Conservation (phyloP, 2,888 invertebrate genomes). For the Philhelius pedissequus region DNA sequence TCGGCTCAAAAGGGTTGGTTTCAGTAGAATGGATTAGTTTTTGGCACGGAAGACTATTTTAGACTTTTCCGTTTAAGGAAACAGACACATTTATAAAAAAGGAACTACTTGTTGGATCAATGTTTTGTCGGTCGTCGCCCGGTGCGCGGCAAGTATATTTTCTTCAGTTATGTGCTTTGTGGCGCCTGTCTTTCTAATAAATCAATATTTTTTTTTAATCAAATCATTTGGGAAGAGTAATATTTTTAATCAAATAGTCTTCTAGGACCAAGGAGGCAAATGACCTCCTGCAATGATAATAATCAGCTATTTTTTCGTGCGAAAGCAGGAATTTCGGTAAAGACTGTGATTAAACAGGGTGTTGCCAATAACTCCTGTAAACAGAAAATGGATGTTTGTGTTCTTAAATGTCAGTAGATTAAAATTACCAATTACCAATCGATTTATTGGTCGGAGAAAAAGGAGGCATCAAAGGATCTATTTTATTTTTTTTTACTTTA, state of each 20-base stretch:
- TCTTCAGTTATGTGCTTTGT: neutral
- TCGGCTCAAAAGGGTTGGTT: neutral
- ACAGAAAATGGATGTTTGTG: too few species aligned
- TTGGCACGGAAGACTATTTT: conserved; percentile 18
- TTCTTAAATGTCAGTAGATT: too few species aligned
- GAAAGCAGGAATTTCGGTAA: too few species aligned
- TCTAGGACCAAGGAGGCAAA: neutral
- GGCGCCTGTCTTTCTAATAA: neutral
- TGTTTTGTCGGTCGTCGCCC: conserved; percentile 33
- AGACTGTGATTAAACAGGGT: too few species aligned
- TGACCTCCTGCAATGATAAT: neutral
- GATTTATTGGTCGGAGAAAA: too few species aligned
- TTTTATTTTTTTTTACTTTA: too few species aligned
- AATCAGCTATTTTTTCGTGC: too few species aligned
- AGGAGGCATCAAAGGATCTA: too few species aligned
- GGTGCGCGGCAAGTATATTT: neutral
- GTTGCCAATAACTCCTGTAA: too few species aligned
- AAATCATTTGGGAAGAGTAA: neutral
- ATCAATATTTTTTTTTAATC: conserved; percentile 39
- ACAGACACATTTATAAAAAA: neutral
- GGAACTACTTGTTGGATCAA: conserved; percentile 69
- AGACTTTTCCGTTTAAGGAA: neutral
- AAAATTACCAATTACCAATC: too few species aligned
- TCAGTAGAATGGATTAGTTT: neutral
- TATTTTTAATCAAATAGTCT: neutral